A percentile compares a stretch with the other conserved stretches of the same genome.
These are phyloP conservation scores for Podarcis cretensis DNA, from an alignment of 2,113 vertebrate genomes.

Conservation along the genomic window DNA sequence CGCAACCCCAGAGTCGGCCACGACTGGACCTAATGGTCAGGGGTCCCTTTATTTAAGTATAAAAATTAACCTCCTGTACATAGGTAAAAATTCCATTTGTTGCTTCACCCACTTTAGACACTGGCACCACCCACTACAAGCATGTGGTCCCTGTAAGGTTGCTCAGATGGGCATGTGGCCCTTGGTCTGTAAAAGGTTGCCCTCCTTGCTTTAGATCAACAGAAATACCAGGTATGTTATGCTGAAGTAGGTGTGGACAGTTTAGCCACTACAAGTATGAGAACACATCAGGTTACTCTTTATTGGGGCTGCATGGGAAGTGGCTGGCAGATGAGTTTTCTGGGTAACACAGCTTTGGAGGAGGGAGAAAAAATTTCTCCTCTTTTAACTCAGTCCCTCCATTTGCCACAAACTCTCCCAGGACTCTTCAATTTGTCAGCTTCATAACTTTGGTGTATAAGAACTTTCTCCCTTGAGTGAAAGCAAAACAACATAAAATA, in stretches of 20 bases:
- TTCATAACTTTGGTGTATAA: not conserved
- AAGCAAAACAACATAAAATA: not conserved
- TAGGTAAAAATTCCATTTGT: no score
- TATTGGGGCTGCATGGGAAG: not conserved
- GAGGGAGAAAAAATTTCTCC: not conserved
- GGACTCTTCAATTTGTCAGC: not conserved
- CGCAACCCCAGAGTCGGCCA: no score
- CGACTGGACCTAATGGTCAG: no score
- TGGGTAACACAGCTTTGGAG: not conserved
- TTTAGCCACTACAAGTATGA: not conserved
- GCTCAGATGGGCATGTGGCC: no score
- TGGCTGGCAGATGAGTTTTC: not conserved
- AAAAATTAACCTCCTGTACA: no score
- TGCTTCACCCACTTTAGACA: no score
- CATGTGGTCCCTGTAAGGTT: no score
- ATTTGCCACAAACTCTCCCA: not conserved
- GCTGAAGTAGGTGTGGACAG: not conserved
- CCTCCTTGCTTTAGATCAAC: not conserved
- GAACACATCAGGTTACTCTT: not conserved
- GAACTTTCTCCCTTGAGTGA: not conserved
- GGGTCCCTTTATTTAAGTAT: no score
- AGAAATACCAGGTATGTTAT: not conserved
- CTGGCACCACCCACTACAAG: no score
- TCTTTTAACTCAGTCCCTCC: not conserved
- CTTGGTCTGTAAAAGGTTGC: no score